Percentiles rank a stretch among this genome's conserved stretches.
Evolutionary conservation across 2,888 invertebrate species (phyloP).

Genomic region (Carabus problematicus): DNA sequence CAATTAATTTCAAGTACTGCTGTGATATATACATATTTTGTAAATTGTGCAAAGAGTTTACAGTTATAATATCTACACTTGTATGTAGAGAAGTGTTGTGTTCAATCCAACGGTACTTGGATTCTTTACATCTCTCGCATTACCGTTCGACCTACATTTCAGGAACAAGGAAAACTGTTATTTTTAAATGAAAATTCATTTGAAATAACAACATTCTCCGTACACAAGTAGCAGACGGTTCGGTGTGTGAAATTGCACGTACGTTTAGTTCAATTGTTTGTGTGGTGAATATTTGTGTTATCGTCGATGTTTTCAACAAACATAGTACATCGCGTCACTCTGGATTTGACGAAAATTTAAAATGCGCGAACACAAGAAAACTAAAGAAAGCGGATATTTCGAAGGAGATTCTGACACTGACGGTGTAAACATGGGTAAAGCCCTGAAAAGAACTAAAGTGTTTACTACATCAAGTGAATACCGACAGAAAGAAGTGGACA

Average conservation of each 20-base stretch:
- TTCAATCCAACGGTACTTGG: slow-evolving; percentile 40
- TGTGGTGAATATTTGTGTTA: slow-evolving; percentile 15
- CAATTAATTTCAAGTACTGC: slow-evolving; percentile 22
- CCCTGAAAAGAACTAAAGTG: slow-evolving; percentile 58
- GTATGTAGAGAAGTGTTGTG: slow-evolving; percentile 36
- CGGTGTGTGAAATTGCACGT: slow-evolving; percentile 19
- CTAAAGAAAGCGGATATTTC: slow-evolving; percentile 83
- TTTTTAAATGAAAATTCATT: slow-evolving; percentile 35
- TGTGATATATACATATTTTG: slow-evolving; percentile 37
- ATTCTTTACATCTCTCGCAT: slow-evolving; percentile 34
- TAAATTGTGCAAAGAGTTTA: slow-evolving; percentile 28
- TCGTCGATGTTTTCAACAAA: slow-evolving; percentile 31
- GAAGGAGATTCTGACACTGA: slow-evolving; percentile 74
- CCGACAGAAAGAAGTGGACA: slow-evolving; percentile 45
- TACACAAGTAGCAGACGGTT: too few species aligned
- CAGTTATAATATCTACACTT: slow-evolving; percentile 29
- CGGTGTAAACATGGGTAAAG: slow-evolving; percentile 63
- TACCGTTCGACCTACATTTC: slow-evolving; percentile 43
- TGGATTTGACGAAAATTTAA: slow-evolving; percentile 44
- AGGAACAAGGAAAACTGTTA: slow-evolving; percentile 36
- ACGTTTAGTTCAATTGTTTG: slow-evolving; percentile 6
- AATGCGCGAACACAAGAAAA: slow-evolving; percentile 60
- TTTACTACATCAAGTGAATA: slow-evolving; percentile 55
- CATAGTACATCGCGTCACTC: slow-evolving; percentile 6
- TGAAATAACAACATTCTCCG: slow-evolving; percentile 2